Percentiles rank a stretch among this genome's conserved stretches.
These are phyloP conservation scores for Triops cancriformis DNA, from an alignment of 1,140 invertebrate genomes.

Conservation along the genomic window DNA sequence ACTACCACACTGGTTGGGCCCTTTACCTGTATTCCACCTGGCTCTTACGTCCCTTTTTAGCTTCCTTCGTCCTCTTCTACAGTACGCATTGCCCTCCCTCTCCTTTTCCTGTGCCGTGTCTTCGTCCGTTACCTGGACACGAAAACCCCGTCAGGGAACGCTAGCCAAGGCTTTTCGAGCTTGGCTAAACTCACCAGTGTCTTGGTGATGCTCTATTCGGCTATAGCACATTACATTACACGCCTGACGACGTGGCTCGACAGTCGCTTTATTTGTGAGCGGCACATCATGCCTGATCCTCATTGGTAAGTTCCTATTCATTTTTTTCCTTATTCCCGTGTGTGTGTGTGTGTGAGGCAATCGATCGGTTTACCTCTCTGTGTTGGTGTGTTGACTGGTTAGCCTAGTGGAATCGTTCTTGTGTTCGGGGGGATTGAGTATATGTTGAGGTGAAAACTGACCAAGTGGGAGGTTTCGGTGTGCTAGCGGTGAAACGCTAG, in stretches of 20 bases:
- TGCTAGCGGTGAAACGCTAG: neutral
- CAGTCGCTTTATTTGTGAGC: neutral
- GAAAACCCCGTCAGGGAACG: neutral
- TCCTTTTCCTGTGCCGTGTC: neutral
- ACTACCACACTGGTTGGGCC: neutral
- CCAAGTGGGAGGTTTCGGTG: neutral
- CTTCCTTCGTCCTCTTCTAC: neutral
- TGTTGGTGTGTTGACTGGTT: neutral
- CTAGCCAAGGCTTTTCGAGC: neutral
- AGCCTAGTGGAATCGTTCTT: neutral
- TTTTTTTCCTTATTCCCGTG: neutral
- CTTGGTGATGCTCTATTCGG: neutral
- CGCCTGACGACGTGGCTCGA: neutral
- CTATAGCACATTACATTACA: neutral
- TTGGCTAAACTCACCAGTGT: slow-evolving; percentile 1
- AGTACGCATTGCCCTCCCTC: neutral
- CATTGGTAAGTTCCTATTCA: neutral
- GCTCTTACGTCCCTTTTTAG: neutral
- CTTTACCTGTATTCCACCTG: slow-evolving; percentile 10
- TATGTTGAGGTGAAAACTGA: neutral
- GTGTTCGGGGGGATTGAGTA: too few species aligned
- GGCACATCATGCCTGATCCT: neutral
- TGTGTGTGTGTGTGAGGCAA: neutral
- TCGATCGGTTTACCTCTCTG: neutral
- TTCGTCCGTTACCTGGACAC: slow-evolving; percentile 1